Evolutionary conservation across 2,888 invertebrate genomes (phyloP).

Genomic region (Apomyelois bistriatella): DNA sequence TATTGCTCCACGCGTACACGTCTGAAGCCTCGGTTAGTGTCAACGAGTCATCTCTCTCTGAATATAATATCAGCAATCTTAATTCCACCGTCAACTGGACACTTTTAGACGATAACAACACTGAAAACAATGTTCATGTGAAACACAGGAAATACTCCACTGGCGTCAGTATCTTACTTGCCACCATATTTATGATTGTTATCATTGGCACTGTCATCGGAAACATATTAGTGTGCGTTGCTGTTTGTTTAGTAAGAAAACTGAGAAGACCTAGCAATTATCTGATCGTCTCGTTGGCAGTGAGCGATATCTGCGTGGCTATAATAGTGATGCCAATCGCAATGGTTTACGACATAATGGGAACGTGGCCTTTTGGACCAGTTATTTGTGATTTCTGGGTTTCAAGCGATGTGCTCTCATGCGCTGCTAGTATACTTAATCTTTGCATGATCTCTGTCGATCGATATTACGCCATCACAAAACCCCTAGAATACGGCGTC

Average conservation of each 20-base stretch:
- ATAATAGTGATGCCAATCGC: conserved; percentile 98
- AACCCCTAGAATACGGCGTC: conserved; percentile 96
- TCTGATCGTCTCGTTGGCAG: conserved; percentile 95
- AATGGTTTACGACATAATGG: conserved; percentile 94
- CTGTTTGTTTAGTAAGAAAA: conserved; percentile 96
- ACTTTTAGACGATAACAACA: conserved; percentile 52
- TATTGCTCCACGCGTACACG: conserved; percentile 50
- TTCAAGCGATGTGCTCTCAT: conserved; percentile 97
- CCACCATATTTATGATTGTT: conserved; percentile 85
- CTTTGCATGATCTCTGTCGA: conserved; percentile 99
- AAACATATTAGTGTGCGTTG: conserved; percentile 96
- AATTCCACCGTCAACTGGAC: conserved; percentile 62
- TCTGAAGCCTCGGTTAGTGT: conserved; percentile 50
- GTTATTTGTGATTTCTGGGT: conserved; percentile 97
- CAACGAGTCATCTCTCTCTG: conserved; percentile 43
- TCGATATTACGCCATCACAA: conserved; percentile 94
- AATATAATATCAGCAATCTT: conserved; percentile 44
- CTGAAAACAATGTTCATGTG: conserved; percentile 38
- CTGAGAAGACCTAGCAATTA: conserved; percentile 94
- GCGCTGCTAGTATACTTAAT: conserved; percentile 98
- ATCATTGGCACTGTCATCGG: conserved; percentile 91
- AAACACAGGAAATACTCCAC: conserved; percentile 69
- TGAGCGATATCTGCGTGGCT: conserved; percentile 97
- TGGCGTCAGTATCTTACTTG: conserved; percentile 82
- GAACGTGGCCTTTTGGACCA: conserved; percentile 95